Evolutionary conservation across 1,140 invertebrate genomes (phyloP), one percentile per base, ranked within the genome.

Genomic region (Drosophila serrata): DNA sequence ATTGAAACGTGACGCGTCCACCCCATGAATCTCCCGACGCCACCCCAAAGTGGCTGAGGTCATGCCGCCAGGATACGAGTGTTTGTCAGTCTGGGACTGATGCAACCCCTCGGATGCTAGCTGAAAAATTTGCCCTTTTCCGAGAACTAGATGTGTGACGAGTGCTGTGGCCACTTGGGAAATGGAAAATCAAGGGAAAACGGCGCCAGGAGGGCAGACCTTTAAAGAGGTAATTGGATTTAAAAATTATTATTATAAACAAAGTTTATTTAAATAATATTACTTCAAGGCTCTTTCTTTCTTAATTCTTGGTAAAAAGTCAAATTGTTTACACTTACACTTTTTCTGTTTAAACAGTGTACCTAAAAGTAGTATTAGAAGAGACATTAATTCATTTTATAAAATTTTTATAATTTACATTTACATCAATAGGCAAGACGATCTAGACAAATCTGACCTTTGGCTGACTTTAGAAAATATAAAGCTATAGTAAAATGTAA

Each of bases 1-100:
- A 87, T 87, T 82, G 77, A 84, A 84, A 84, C 64, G 61, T 87
- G 84, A 87, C 82, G 82, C 76, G 84, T 53, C 48, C 81, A 57
- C 56, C 73, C 39, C 63, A 2, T 60, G 42, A 35, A 19, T 33
- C 49, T 24, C 58, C 57, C 37, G 13, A 17, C 19, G 19, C 70
- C 59, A 58, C 48, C 53, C 59, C 12, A 43, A 55, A 65, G 59
- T 55, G 59, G 45, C 57, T 87, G 70, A 86, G 84, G 75, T 79
- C 76, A 80, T 79, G 79, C 48, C 43, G 75, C 35, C 49, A 35
- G 45, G 59, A 58, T 8, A 24, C 59, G 72, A 46, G 37, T 45
- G 33, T 39, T 42, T 65, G 67, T 29, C 70, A 45, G 33, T 69
- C 78, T 39, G 13, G 39, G 43, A 39, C 27, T 62, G 65, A 56